phyloP scores from a whole-genome alignment of 2,888 invertebrate genomes.

The Therioaphis trifolii region DNA sequence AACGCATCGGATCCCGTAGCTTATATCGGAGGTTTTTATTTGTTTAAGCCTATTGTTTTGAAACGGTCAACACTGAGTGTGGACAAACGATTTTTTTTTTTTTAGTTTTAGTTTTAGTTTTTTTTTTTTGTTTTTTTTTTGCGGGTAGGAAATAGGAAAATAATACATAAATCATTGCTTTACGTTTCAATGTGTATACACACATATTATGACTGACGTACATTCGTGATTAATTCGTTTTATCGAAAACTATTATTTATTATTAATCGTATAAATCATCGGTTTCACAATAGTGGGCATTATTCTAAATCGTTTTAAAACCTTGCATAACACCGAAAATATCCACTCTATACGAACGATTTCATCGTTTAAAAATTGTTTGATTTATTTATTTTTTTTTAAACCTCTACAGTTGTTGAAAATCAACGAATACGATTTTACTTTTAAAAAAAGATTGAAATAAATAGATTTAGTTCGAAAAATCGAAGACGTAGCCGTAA shows the following conservation, averaged over 20 bases:
- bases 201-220: slow-evolving; percentile 34
- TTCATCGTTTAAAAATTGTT: not conserved
- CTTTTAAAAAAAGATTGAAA: no score
- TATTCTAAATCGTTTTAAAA: not conserved
- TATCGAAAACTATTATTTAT: slow-evolving; percentile 34
- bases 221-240: slow-evolving; percentile 18
- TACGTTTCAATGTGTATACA: not conserved
- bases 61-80: slow-evolving; percentile 39
- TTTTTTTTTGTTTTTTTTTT: not conserved
- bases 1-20: not conserved
- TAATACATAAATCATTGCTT: slow-evolving; percentile 35
- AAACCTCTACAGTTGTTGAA: no score
- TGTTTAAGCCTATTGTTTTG: slow-evolving; percentile 41
- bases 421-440: no score
- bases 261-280: slow-evolving; percentile 42
- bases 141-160: slow-evolving; percentile 15
- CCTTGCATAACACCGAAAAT: no score
- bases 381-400: no score
- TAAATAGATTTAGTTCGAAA: no score
- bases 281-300: not conserved
- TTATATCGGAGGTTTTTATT: slow-evolving; percentile 43
- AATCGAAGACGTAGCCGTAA: no score
- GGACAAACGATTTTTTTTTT: slow-evolving; percentile 8
- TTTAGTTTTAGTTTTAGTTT: no score
- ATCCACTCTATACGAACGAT: no score